These are phyloP conservation scores for Bubo scandiacus DNA, from an alignment of 2,113 vertebrate genomes.

Conservation along the genomic window DNA sequence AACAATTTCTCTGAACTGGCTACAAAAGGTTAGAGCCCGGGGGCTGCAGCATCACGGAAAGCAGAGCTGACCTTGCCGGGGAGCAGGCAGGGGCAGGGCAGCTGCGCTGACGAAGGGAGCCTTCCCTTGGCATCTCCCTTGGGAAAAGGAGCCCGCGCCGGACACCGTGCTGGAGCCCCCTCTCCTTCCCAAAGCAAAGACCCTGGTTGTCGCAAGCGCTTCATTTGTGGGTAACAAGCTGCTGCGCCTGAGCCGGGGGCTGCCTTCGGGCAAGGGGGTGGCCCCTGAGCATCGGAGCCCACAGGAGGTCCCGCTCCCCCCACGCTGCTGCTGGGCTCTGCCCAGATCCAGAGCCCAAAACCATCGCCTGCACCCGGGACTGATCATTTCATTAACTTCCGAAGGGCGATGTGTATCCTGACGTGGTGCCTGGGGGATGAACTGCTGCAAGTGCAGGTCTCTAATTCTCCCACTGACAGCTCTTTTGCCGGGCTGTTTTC, in stretches of 20 bases:
- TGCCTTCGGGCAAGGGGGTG: neutral
- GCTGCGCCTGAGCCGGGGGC: rapidly evolving
- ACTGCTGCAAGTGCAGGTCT: neutral
- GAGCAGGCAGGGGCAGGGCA: neutral
- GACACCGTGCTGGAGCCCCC: neutral
- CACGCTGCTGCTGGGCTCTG: rapidly evolving
- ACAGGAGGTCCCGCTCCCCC: rapidly evolving
- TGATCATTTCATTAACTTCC: rapidly evolving
- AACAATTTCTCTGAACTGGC: slow-evolving; percentile 33
- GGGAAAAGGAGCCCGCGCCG: rapidly evolving
- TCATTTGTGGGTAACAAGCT: rapidly evolving
- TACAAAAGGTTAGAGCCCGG: neutral
- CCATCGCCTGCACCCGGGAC: rapidly evolving
- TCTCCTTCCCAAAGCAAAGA: neutral
- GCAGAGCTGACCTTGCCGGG: rapidly evolving
- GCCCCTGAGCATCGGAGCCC: rapidly evolving
- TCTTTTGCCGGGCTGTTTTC: neutral
- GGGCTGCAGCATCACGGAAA: rapidly evolving
- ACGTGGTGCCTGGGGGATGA: rapidly evolving
- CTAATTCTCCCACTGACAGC: neutral
- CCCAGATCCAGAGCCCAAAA: neutral
- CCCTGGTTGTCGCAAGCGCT: rapidly evolving
- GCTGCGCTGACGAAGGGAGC: rapidly evolving
- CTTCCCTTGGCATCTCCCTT: neutral
- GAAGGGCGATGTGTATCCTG: rapidly evolving